Base-by-base conservation (phyloP, 1,140 invertebrate species). In the Trypoxylus dichotomus region DNA sequence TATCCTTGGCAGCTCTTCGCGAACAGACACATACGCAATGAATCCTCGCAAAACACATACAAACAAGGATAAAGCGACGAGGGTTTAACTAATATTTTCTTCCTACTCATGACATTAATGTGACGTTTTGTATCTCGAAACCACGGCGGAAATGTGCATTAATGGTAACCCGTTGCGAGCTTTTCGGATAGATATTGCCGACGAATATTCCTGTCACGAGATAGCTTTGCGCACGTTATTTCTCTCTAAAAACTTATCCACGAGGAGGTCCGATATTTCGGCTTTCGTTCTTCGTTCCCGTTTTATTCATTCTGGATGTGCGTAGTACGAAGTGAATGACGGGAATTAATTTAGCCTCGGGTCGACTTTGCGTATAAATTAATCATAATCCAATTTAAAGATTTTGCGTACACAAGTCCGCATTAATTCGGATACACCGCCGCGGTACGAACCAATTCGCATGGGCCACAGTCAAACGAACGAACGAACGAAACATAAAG, bases 341-440 rank as follows among this genome's bases (percentile, higher is more conserved):
- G 58, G 58, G 58, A 27, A 63, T 63, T 63, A 63, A 63, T 63
- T 27, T 63, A 24, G 58, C 58, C 25, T 24, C 58, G 58, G 19
- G 58, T 63, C 58, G 58, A 24, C 58, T 24, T 19, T 24, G n/a
- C 58, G 58, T 63, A 63, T 63, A 63, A 63, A 63, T 63, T 63
- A 63, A 63, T 63, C 58, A 63, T 63, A 63, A 63, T 63, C 58
- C 58, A 63, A 63, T 63, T 63, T 63, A 63, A 63, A 63, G 25
- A 63, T 63, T 63, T 63, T 63, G 58, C 58, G 58, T 63, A 63
- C 58, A 63, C 58, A 63, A 63, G 58, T 2, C 25, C 21, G 21
- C 25, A 63, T 63, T 63, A 63, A 63, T 21, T 63, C 21, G 19
- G 58, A 63, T 47, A 47, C 43, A 47, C n/a, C 43, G n/a, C 11